Percentiles rank a stretch among this genome's conserved stretches.
Evolutionary conservation across 1,140 invertebrate species (phyloP).

Genomic region (Lepidostoma basale): DNA sequence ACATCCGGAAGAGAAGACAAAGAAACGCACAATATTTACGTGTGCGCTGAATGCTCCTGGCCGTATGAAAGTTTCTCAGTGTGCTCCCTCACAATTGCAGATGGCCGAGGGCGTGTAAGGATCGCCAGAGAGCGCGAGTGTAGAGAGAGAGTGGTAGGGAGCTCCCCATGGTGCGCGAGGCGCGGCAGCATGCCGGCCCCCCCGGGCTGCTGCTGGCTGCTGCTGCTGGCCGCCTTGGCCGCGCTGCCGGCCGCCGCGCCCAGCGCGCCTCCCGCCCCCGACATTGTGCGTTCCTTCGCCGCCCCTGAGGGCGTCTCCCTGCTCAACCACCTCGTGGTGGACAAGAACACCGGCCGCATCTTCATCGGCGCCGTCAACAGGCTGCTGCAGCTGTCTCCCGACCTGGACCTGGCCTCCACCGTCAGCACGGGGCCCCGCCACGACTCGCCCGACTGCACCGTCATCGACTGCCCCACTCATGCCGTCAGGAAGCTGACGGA

Average conservation of each 20-base stretch:
- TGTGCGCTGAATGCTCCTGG: slow-evolving; percentile 16
- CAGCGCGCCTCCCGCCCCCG: slow-evolving; percentile 49
- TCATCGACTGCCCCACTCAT: slow-evolving; percentile 78
- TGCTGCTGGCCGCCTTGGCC: slow-evolving; percentile 8
- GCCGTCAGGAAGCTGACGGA: slow-evolving; percentile 77
- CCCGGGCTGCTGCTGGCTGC: background rate
- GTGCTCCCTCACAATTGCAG: slow-evolving; percentile 34
- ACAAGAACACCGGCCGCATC: slow-evolving; percentile 88
- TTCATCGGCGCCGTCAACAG: slow-evolving; percentile 94
- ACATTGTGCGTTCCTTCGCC: slow-evolving; percentile 70
- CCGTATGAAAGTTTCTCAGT: slow-evolving; percentile 25
- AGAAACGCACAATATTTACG: slow-evolving; percentile 30
- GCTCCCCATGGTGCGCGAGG: slow-evolving; percentile 25
- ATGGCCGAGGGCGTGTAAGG: slow-evolving; percentile 31
- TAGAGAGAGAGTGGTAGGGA: background rate
- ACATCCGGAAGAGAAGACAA: slow-evolving; percentile 27
- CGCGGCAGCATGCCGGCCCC: slow-evolving; percentile 6
- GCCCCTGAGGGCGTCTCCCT: slow-evolving; percentile 63
- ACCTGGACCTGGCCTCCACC: slow-evolving; percentile 77
- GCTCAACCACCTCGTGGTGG: slow-evolving; percentile 87
- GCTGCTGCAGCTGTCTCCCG: slow-evolving; percentile 89
- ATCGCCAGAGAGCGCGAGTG: slow-evolving; percentile 13
- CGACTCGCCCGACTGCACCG: slow-evolving; percentile 89
- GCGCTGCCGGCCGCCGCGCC: background rate
- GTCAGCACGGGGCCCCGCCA: slow-evolving; percentile 88